Conservation (phyloP, 2,888 invertebrate genomes). For the Tetropium fuscum region DNA sequence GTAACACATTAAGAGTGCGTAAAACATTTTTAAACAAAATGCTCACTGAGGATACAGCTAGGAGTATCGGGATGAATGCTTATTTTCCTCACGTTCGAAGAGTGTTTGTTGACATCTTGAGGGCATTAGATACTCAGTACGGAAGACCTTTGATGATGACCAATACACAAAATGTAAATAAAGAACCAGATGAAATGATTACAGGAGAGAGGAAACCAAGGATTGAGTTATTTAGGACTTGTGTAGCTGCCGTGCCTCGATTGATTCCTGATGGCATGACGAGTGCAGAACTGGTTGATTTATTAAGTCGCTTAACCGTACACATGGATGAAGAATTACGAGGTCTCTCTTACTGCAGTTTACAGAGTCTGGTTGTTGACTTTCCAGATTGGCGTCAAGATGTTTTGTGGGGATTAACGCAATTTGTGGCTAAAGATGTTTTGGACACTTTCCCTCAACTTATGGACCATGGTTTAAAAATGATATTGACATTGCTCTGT, state of each 20-base stretch:
- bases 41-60: slow-evolving; percentile 95
- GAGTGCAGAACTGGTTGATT: slow-evolving; percentile 92
- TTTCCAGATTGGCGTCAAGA: slow-evolving; percentile 98
- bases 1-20: slow-evolving; percentile 91
- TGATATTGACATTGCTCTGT: slow-evolving; percentile 91
- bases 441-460: slow-evolving; percentile 89
- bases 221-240: slow-evolving; percentile 97
- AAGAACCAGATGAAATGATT: slow-evolving; percentile 92
- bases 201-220: slow-evolving; percentile 97
- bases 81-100: slow-evolving; percentile 97
- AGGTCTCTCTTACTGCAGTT: slow-evolving; percentile 91
- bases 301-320: slow-evolving; percentile 93
- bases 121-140: slow-evolving; percentile 95
- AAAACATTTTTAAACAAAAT: slow-evolving; percentile 97
- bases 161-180: slow-evolving; percentile 94
- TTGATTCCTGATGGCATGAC: slow-evolving; percentile 98
- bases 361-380: slow-evolving; percentile 95
- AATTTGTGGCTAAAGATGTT: slow-evolving; percentile 94
- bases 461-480: slow-evolving; percentile 92
- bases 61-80: slow-evolving; percentile 95
- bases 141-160: slow-evolving; percentile 98
- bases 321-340: slow-evolving; percentile 99
- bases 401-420: slow-evolving; percentile 93
- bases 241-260: slow-evolving; percentile 95
- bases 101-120: slow-evolving; percentile 94